Conservation (phyloP, 2,113 vertebrate species). For the Daphoenositta chrysoptera region DNA sequence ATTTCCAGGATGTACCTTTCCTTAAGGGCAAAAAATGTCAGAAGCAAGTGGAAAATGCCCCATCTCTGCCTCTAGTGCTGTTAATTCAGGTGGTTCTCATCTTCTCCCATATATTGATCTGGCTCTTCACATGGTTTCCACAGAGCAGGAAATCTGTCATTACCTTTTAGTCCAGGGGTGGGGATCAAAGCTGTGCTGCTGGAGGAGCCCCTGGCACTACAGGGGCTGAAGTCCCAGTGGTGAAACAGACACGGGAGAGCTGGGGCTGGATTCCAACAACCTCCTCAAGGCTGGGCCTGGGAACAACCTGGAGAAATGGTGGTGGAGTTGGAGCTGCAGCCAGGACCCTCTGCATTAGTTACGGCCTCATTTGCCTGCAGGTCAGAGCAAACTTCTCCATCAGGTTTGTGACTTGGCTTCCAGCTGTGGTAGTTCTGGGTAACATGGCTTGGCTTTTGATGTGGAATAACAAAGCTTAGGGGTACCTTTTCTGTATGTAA, state of each 20-base stretch:
- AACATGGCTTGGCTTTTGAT: background rate
- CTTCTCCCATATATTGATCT: accelerated
- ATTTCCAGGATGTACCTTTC: slow-evolving; percentile 9
- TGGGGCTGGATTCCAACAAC: accelerated
- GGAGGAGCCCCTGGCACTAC: background rate
- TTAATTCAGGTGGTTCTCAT: background rate
- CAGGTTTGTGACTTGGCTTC: background rate
- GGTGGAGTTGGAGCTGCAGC: background rate
- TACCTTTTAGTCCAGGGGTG: background rate
- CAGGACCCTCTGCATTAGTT: background rate
- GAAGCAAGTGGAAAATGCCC: background rate
- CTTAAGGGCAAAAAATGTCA: background rate
- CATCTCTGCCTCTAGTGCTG: background rate
- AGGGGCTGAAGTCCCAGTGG: background rate
- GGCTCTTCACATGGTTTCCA: accelerated
- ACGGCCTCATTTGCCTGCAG: background rate
- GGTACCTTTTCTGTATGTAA: background rate
- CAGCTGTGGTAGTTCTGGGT: background rate
- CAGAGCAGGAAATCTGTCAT: background rate
- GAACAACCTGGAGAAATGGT: background rate
- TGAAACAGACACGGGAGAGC: background rate
- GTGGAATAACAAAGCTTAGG: background rate
- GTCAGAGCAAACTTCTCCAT: background rate
- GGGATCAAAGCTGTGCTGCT: background rate
- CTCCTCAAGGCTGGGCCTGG: background rate